Percentiles rank a stretch among this genome's conserved stretches.
These are phyloP conservation scores for Emydoidea blandingii DNA, from an alignment of 2,797 vertebrate genomes.

Conservation along the genomic window DNA sequence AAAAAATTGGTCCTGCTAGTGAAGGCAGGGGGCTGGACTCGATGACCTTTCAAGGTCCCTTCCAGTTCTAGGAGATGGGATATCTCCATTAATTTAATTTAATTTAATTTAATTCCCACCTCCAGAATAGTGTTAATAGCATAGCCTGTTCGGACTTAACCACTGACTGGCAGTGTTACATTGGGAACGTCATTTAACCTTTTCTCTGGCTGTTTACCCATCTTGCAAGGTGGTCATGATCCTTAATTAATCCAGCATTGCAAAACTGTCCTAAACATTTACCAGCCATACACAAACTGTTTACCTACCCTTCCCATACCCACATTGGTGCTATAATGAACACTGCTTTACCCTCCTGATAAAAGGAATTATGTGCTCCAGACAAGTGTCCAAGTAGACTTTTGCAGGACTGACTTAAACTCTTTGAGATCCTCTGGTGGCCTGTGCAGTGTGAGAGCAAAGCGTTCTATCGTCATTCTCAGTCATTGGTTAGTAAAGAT, in stretches of 20 bases:
- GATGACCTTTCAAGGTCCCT: no score
- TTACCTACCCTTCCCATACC: background rate
- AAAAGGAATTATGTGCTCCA: background rate
- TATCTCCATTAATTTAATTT: no score
- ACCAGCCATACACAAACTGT: background rate
- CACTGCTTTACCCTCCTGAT: fast-evolving
- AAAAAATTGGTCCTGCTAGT: no score
- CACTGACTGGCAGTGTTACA: background rate
- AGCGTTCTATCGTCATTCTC: background rate
- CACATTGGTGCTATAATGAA: fast-evolving
- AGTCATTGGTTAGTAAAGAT: fast-evolving
- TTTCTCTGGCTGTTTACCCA: background rate
- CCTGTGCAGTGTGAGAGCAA: background rate
- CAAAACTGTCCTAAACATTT: background rate
- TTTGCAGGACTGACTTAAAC: background rate
- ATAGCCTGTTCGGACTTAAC: background rate
- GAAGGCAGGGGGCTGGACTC: no score
- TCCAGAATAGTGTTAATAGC: background rate
- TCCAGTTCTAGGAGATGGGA: no score
- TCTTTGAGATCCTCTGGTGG: background rate
- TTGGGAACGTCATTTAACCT: background rate
- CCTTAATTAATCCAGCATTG: background rate
- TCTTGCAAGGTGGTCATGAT: background rate
- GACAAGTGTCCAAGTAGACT: background rate
- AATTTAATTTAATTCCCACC: no score